A percentile compares a stretch with the other conserved stretches of the same genome.
Conservation (phyloP, 2,113 vertebrate species). For the Sinosuthora webbiana region DNA sequence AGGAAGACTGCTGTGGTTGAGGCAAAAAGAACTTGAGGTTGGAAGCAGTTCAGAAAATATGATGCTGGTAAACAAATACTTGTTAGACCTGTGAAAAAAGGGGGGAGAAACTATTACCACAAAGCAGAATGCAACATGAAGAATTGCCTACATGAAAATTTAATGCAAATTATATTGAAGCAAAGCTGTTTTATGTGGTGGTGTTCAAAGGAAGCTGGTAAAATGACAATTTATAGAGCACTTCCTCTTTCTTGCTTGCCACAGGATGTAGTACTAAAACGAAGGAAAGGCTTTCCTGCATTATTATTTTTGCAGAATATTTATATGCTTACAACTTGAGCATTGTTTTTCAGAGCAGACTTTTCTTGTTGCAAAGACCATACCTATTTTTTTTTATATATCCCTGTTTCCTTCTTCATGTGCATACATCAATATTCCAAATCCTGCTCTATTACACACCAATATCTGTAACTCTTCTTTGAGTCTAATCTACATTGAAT, state of each 20-base stretch:
- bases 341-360: not conserved
- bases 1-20: not conserved
- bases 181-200: constrained; percentile 34
- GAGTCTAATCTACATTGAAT: not conserved
- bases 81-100: constrained; percentile 1
- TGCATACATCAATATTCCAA: not conserved
- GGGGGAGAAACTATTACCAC: not conserved
- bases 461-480: not conserved
- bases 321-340: not conserved
- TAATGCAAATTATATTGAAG: constrained; percentile 54
- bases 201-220: constrained; percentile 25
- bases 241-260: constrained; percentile 1
- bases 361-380: not conserved
- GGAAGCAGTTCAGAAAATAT: constrained; percentile 33
- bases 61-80: constrained; percentile 32
- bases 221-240: constrained; percentile 33
- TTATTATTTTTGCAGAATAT: constrained; percentile 33
- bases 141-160: constrained; percentile 66
- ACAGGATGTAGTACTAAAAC: not conserved
- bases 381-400: not conserved
- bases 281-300: not conserved
- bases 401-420: not conserved
- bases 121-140: constrained; percentile 35
- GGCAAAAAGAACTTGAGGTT: constrained; percentile 7
- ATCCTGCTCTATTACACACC: not conserved